Percentiles rank a stretch among this genome's conserved stretches.
These are phyloP conservation scores for Radopholus similis DNA, from an alignment of 1,140 invertebrate species.

Conservation along the genomic window DNA sequence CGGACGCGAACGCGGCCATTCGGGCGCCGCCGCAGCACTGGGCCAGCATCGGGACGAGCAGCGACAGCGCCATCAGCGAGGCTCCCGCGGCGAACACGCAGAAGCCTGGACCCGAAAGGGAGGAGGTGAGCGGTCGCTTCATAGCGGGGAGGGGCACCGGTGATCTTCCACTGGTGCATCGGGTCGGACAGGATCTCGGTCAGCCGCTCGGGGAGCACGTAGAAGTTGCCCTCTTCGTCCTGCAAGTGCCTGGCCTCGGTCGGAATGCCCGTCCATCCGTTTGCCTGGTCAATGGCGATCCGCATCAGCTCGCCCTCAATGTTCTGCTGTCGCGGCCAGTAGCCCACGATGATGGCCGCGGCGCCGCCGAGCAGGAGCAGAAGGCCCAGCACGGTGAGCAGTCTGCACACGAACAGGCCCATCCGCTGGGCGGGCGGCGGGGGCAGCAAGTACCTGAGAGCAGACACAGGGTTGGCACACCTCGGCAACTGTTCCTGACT, in stretches of 20 bases:
- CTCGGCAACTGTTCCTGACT: slow-evolving; percentile 37
- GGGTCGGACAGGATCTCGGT: slow-evolving; percentile 52
- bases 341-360: slow-evolving; percentile 49
- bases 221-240: slow-evolving; percentile 57
- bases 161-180: slow-evolving; percentile 54
- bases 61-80: slow-evolving; percentile 47
- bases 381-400: slow-evolving; percentile 50
- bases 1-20: slow-evolving; percentile 49
- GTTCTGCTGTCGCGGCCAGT: slow-evolving; percentile 48
- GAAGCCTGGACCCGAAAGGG: no score
- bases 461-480: background rate
- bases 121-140: no score
- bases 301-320: slow-evolving; percentile 43
- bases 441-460: slow-evolving; percentile 50
- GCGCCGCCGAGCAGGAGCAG: slow-evolving; percentile 52
- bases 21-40: slow-evolving; percentile 40
- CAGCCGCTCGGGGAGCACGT: slow-evolving; percentile 54
- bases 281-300: slow-evolving; percentile 48
- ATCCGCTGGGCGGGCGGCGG: slow-evolving; percentile 48
- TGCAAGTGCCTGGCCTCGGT: no score
- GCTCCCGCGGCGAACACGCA: slow-evolving; percentile 55
- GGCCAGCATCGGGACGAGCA: slow-evolving; percentile 54
- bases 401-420: slow-evolving; percentile 46
- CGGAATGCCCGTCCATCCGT: no score
- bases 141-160: no score